A percentile compares a stretch with the other conserved stretches of the same genome.
Evolutionary conservation across 2,113 vertebrate genomes (phyloP).

Genomic region (Lophius piscatorius): DNA sequence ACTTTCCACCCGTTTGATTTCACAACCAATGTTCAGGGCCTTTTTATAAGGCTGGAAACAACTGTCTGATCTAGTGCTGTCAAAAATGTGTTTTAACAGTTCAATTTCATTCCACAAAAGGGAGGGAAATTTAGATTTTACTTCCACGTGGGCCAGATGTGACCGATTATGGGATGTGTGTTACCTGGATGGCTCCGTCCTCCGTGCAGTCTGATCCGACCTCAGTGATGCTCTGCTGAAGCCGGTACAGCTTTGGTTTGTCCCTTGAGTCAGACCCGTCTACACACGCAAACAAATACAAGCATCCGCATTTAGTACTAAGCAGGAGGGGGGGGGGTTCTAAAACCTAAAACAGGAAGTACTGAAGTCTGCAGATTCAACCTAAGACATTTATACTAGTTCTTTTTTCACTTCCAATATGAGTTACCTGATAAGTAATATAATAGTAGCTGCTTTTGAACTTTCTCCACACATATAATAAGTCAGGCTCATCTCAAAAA

Average conservation of each 20-base stretch:
- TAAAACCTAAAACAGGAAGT: not conserved
- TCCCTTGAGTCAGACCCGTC: slow-evolving; percentile 98
- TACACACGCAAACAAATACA: slow-evolving; percentile 58
- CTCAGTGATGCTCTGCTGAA: slow-evolving; percentile 96
- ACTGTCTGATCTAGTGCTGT: no score
- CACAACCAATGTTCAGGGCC: no score
- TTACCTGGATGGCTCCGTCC: slow-evolving; percentile 94
- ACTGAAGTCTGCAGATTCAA: not conserved
- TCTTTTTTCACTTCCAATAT: no score
- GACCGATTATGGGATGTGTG: not conserved
- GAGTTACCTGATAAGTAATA: no score
- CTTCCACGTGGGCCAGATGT: not conserved
- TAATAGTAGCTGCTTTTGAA: no score
- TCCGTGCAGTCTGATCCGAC: slow-evolving; percentile 94
- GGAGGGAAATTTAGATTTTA: not conserved
- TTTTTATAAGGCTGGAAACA: no score
- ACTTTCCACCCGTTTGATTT: no score
- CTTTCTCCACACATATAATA: no score
- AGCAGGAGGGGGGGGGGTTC: not conserved
- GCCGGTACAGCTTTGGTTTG: slow-evolving; percentile 97
- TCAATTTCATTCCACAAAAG: no score
- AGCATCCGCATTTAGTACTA: slow-evolving; percentile 22
- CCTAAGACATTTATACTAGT: not conserved
- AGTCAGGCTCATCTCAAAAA: no score
- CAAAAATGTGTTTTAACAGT: no score